Base-by-base conservation (phyloP, 2,113 vertebrate genomes). In the Nannobrachium achirus region DNA sequence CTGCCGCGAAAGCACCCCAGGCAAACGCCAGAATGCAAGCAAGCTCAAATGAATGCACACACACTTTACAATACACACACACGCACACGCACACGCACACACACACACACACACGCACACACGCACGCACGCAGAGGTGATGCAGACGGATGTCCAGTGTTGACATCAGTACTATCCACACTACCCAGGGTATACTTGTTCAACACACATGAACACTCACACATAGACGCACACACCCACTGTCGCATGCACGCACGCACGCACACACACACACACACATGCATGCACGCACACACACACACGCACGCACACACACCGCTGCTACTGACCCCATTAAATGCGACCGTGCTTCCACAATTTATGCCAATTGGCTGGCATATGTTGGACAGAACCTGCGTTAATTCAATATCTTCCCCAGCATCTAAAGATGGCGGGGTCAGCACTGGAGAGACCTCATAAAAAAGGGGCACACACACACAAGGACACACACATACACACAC, bases 311-410 rank as follows among this genome's bases (percentile, higher is more conserved):
- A 63, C 58, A 44, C 57, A 61, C 62, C 52, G 38, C 59, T 61
- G 55, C 63, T 5, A 67, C 56, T 82, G 84, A 89, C 89, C 86
- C 67, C 64, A 64, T 77, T 89, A 86, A 88, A 88, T 67, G 57
- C 81, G 73, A 84, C 20, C 66, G 64, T 2, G 8, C 56, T 19
- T 69, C 59, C 51, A 42, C 70, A 85, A 88, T 89, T 91, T 79
- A 81, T 39, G 45, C 76, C 80, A 75, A 83, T 88, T 79, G 86
- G 84, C 73, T 61, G 58, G 59, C 76, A 75, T 71, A 79, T 81
- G 89, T 82, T 81, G 13, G 15, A 75, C 75, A 78, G 68, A 75
- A 71, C 55, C 52, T 18, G 57, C 63, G 77, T 78, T 83, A 85
- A 89, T 89, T 85, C 63, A 62, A 75, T 66, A 51, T 40, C 62